Base-by-base conservation (phyloP, 2,113 vertebrate species). In the Rhinogobius similis region DNA sequence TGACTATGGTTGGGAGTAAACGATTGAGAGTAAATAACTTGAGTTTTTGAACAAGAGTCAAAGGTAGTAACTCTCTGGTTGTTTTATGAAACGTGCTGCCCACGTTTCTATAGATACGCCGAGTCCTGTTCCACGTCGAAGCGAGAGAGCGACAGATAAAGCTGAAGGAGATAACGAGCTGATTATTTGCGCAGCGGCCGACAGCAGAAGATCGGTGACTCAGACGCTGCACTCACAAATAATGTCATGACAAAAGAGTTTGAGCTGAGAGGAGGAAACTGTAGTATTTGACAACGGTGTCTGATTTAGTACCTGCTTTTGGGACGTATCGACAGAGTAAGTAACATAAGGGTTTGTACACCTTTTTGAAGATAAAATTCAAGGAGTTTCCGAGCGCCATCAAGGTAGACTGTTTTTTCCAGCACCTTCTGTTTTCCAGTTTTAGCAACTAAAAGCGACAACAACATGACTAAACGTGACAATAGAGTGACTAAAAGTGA, bases 161-260 rank as follows among this genome's bases (percentile, higher is more conserved):
- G 67, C 70, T 70, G 62, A 62, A 71, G 53, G 16, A 52, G 68
- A 44, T 68, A 77, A 76, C 58, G 77, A 76, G 46, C 29, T 53
- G 68, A 72, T 27, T 65, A 67, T 78, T 70, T 76, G 58, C 38
- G 1, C 38, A 46, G 67, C 62, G 65, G 44, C 23, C 67, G 65
- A n/a, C 44, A 73, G 73, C 44, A 52, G 29, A 72, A 75, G 41
- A 73, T 27, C 0, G 16, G 69, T 78, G 75, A 86, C 58, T 83
- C 72, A 85, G 50, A 67, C 52, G 67, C 53, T 24, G 72, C n/a
- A 38, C 13, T 61, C 62, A 41, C 55, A 69, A 78, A 58, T 2
- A 9, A 62, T 82, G 82, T 48, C 74, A 26, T 24, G 36, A 24
- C 43, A 46, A 68, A 14, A 43, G 53, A 13, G 18, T 62, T 21